Conservation (phyloP, 2,797 vertebrate genomes). For the Catamblyrhynchus diadema region DNA sequence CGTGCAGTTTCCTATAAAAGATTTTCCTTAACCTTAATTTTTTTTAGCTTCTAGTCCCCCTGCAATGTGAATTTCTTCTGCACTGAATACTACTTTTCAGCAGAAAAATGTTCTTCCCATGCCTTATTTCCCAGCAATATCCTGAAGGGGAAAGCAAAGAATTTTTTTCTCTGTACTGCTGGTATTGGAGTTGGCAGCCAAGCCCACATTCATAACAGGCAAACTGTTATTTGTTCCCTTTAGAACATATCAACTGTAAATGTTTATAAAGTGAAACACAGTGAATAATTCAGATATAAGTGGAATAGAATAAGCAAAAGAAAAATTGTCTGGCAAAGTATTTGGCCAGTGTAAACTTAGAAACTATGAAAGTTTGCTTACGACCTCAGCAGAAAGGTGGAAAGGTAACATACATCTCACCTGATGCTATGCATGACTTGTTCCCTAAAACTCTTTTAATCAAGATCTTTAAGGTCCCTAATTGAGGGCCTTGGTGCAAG, state of each 20-base stretch:
- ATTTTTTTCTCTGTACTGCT: neutral
- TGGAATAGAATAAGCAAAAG: neutral
- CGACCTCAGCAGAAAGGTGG: neutral
- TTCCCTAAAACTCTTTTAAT: neutral
- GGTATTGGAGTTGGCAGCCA: neutral
- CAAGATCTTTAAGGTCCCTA: neutral
- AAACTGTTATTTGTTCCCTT: constrained; percentile 1
- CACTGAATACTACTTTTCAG: neutral
- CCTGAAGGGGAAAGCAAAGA: neutral
- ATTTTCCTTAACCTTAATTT: neutral
- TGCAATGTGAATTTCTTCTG: neutral
- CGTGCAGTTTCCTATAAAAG: neutral
- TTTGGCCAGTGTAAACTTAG: neutral
- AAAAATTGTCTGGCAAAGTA: neutral
- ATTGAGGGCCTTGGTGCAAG: neutral
- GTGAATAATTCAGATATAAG: neutral
- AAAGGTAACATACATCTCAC: neutral
- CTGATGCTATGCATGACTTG: neutral
- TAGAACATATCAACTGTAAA: neutral
- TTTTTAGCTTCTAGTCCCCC: neutral
- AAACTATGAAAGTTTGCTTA: neutral
- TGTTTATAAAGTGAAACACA: neutral
- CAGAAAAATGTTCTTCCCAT: neutral
- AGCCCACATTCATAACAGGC: neutral
- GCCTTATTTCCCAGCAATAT: neutral